phyloP scores from a whole-genome alignment of 2,888 invertebrate species.

The Junonia oenone region DNA sequence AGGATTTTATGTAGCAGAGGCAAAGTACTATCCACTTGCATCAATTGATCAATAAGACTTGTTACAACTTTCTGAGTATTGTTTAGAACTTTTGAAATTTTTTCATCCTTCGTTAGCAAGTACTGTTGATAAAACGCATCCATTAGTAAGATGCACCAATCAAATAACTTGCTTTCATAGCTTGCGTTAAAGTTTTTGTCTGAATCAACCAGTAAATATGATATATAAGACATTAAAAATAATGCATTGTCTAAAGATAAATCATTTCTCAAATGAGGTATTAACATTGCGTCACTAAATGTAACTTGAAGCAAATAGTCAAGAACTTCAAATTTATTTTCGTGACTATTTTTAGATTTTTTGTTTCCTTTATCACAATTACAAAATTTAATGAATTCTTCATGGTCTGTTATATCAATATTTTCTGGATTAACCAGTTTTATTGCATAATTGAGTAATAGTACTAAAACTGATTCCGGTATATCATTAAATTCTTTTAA shows the following conservation, averaged over 20 bases:
- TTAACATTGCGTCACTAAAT: conserved; percentile 73
- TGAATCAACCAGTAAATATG: conserved; percentile 61
- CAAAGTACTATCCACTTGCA: conserved; percentile 45
- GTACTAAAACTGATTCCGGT: conserved; percentile 72
- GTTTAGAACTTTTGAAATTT: conserved; percentile 69
- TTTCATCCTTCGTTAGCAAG: conserved; percentile 80
- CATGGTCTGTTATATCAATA: conserved; percentile 41
- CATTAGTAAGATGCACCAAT: conserved; percentile 82
- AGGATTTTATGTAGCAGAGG: conserved; percentile 51
- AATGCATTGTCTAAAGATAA: conserved; percentile 66
- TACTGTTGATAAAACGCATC: conserved; percentile 86
- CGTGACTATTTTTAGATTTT: conserved; percentile 31
- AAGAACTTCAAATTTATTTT: conserved; percentile 50
- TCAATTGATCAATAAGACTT: conserved; percentile 45
- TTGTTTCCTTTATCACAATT: conserved; percentile 27
- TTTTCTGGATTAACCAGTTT: conserved; percentile 43
- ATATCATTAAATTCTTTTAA: conserved; percentile 74
- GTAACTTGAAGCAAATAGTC: conserved; percentile 64
- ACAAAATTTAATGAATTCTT: conserved; percentile 46
- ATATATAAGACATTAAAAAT: conserved; percentile 72
- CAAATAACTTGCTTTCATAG: conserved; percentile 77
- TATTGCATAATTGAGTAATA: conserved; percentile 62
- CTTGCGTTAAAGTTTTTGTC: conserved; percentile 47
- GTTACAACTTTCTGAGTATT: conserved; percentile 43
- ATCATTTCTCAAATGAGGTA: conserved; percentile 65